Conservation (phyloP, 2,888 invertebrate genomes). For the Esperia sulphurella region DNA sequence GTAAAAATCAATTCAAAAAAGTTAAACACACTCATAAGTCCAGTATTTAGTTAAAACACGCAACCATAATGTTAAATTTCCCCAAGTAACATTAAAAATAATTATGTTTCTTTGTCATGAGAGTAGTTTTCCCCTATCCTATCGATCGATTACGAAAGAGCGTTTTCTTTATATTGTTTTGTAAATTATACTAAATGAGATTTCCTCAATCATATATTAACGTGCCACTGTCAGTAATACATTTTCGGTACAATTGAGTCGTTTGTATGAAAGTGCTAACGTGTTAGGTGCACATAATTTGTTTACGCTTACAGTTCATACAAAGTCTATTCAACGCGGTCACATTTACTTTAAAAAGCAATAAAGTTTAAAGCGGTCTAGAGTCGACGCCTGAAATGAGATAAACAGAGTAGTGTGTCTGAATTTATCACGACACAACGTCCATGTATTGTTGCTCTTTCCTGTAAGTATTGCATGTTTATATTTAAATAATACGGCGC, state of each 20-base stretch:
- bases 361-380: constrained; percentile 30
- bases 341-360: constrained; percentile 34
- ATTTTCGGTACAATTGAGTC: constrained; percentile 6
- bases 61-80: constrained; percentile 17
- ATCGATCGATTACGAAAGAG: constrained; percentile 78
- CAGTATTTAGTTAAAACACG: constrained; percentile 30
- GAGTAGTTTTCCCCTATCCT: constrained; percentile 60
- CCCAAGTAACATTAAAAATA: constrained; percentile 27
- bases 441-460: constrained; percentile 80
- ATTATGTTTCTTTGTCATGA: constrained; percentile 67
- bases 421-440: constrained; percentile 47
- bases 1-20: constrained; percentile 33
- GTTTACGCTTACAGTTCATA: constrained; percentile 42
- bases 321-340: constrained; percentile 25
- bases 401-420: constrained; percentile 36
- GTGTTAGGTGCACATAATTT: constrained; percentile 41
- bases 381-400: constrained; percentile 34
- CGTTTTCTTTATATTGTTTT: constrained; percentile 45
- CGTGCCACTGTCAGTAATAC: constrained; percentile 23
- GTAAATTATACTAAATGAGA: constrained; percentile 22
- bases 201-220: constrained; percentile 20
- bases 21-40: constrained; percentile 23
- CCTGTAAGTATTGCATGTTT: constrained; percentile 59
- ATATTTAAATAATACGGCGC: constrained; percentile 3
- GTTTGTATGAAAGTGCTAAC: constrained; percentile 25